Percentiles rank a stretch among this genome's conserved stretches.
Conservation (phyloP, 2,888 invertebrate genomes). For the Andrena dorsata region DNA sequence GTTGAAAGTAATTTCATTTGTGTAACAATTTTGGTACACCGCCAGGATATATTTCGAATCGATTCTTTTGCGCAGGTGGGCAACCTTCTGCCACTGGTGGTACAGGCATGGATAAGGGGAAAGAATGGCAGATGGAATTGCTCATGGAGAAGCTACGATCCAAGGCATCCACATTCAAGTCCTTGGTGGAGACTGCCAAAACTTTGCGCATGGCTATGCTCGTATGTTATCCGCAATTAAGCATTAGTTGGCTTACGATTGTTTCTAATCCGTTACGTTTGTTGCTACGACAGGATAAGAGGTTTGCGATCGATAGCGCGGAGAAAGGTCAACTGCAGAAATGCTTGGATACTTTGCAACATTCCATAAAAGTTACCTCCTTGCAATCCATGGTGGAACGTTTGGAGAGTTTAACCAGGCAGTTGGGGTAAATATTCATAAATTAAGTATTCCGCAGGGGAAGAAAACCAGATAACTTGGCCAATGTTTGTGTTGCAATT, state of each 20-base stretch:
- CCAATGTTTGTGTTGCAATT: conserved; percentile 34
- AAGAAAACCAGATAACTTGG: neutral
- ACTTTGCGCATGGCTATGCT: conserved; percentile 94
- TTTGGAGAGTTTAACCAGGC: conserved; percentile 95
- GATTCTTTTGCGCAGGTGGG: conserved; percentile 72
- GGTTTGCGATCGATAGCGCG: conserved; percentile 93
- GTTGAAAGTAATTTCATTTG: neutral
- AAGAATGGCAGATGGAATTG: conserved; percentile 93
- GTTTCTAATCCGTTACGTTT: neutral
- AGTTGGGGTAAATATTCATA: conserved; percentile 89
- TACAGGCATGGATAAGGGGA: conserved; percentile 86
- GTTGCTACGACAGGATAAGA: conserved; percentile 90
- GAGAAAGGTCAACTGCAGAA: conserved; percentile 95
- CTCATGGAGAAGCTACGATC: conserved; percentile 96
- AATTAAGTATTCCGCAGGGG: neutral
- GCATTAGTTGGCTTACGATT: conserved; percentile 64
- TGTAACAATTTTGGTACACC: neutral
- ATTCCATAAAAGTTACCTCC: conserved; percentile 96
- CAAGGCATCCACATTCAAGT: conserved; percentile 92
- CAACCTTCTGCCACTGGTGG: conserved; percentile 73
- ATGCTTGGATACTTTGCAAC: conserved; percentile 96
- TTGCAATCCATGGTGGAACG: conserved; percentile 96
- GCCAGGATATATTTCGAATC: neutral
- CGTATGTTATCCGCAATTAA: conserved; percentile 86
- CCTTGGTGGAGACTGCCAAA: conserved; percentile 94